Percentiles rank a stretch among this genome's conserved stretches.
Conservation (phyloP, 2,888 invertebrate species). For the Polydrusus pterygomalis region DNA sequence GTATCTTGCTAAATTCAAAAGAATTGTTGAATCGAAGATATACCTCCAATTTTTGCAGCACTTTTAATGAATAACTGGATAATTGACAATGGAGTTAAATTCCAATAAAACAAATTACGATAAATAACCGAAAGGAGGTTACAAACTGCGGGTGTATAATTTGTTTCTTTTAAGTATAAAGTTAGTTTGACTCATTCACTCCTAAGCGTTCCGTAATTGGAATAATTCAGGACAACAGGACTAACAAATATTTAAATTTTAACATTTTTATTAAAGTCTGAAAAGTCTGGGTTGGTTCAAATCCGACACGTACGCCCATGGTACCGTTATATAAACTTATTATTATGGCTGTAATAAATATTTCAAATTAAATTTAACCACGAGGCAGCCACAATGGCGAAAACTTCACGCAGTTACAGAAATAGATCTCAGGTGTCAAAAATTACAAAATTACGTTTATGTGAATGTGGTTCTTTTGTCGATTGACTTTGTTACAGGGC, state of each 20-base stretch:
- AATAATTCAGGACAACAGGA: no score
- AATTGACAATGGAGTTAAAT: not conserved
- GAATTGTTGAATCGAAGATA: constrained; percentile 36
- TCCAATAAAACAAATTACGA: no score
- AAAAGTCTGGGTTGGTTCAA: no score
- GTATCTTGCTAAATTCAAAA: constrained; percentile 60
- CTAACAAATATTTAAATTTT: no score
- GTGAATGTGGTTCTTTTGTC: constrained; percentile 25
- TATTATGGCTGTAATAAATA: constrained; percentile 21
- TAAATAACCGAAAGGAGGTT: no score
- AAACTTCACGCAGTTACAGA: constrained; percentile 16
- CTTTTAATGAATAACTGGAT: not conserved
- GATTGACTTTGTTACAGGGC: constrained; percentile 26
- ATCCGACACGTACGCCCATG: not conserved
- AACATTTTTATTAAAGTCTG: no score
- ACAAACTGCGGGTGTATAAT: no score
- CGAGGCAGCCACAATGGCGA: constrained; percentile 8
- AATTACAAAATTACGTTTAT: constrained; percentile 29
- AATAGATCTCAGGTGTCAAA: constrained; percentile 27
- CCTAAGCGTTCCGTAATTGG: no score
- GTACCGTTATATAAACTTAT: not conserved
- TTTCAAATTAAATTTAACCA: constrained; percentile 27
- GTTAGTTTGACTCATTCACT: no score
- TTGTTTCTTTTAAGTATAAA: no score
- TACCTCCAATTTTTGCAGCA: not conserved